phyloP scores from a whole-genome alignment of 2,797 vertebrate species.

The Mico argentatus region DNA sequence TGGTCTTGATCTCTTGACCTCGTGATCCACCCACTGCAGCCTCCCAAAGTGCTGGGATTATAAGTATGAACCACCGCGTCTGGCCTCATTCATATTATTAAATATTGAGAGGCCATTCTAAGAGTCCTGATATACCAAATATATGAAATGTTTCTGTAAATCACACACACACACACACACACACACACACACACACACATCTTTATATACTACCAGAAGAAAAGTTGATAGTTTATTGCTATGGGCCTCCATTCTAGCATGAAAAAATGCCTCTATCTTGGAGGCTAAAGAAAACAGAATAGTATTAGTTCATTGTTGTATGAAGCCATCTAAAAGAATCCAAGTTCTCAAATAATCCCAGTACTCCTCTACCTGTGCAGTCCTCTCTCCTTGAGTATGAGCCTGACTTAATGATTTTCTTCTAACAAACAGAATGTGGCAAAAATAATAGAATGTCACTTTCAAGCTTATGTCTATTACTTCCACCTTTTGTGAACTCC shows the following conservation, averaged over 20 bases:
- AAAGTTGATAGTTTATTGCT: neutral
- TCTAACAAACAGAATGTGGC: neutral
- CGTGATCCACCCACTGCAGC: too few species aligned
- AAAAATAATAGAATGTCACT: neutral
- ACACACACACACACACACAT: too few species aligned
- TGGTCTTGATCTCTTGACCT: too few species aligned
- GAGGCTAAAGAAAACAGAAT: neutral
- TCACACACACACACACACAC: neutral
- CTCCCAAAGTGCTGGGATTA: too few species aligned
- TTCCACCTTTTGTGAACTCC: neutral
- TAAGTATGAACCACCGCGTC: too few species aligned
- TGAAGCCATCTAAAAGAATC: neutral
- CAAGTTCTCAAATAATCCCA: neutral
- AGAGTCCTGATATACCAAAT: rapidly evolving
- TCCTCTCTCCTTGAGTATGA: neutral
- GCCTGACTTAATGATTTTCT: neutral
- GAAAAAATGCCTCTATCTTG: neutral
- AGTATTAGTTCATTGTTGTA: neutral
- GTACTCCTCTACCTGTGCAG: neutral
- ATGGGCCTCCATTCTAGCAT: neutral
- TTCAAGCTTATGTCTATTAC: neutral
- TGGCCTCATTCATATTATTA: neutral
- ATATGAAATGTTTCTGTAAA: neutral
- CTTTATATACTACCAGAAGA: neutral
- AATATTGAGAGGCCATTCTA: neutral